Evolutionary conservation across 2,888 invertebrate species (phyloP), one percentile per base, ranked within the genome.

Genomic region (Hartigia nigra): DNA sequence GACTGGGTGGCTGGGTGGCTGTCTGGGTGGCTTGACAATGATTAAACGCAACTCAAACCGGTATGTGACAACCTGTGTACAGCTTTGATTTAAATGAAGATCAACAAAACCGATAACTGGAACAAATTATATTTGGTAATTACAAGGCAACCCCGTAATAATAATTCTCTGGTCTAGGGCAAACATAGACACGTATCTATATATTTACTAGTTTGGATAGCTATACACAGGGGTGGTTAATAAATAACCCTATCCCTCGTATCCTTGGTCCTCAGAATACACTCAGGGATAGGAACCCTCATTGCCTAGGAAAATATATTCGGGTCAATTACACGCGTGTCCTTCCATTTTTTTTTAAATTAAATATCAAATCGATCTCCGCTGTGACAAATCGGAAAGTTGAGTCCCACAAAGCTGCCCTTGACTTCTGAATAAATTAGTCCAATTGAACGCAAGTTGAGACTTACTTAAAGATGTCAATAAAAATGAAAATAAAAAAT

Each of bases 1-100:
- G 14, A 14, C 14, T 39, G 37, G 14, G 12, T 14, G 37, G 1
- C 14, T 39, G 39, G 23, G 23, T 39, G 23, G 23, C 23, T 55
- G 37, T 1, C 37, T 39, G 72, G 72, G 31, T 72, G 72, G 72
- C 31, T 72, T 72, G 72, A 72, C 72, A 72, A 72, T 72, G 72
- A 72, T 72, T 72, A 72, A 72, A 72, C 32, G 72, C 72, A 72
- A 72, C 72, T 72, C 72, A 72, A 72, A 72, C 72, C 72, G 72
- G 72, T 72, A 31, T 72, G 72, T 72, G 72, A 72, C 72, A 72
- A 72, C 72, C 32, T 72, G 72, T 72, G 72, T 72, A 72, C 72
- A 72, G 72, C 72, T 72, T 72, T 72, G 72, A 72, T 72, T 72
- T 72, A 72, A 34, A 72, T 72, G 72, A 34, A 72, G 72, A 72